Base-by-base conservation (phyloP, 1,140 invertebrate genomes). In the Bombus turneri region DNA sequence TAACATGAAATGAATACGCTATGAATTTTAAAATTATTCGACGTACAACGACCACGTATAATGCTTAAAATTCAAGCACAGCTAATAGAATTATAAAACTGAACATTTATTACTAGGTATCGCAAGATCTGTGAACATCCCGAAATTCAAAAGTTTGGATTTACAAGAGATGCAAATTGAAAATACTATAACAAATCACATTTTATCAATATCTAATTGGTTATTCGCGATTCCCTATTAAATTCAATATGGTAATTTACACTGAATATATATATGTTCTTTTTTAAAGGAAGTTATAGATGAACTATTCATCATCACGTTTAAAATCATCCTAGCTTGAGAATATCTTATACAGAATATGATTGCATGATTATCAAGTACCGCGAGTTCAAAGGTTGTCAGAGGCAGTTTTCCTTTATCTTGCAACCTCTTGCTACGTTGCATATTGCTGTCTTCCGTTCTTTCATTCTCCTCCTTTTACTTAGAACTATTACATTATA, bases 321-420 rank as follows among this genome's bases (percentile, higher is more conserved):
- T 43, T n/a, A 43, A 43, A 12, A 72, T 72, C 71, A n/a, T 43
- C 13, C 39, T 18, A 2, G 5, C 28, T 43, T n/a, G 39, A 71
- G 39, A 28, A 71, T 69, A 34, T 39, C 34, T 69, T 69, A 37
- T 25, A 28, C 47, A 53, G 47, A 53, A 53, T 31, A n/a, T 3
- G 28, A 43, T 31, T 72, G 71, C 39, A 18, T 31, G 68, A 71
- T 71, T 71, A 72, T 72, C 69, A 43, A 72, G 4, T n/a, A 72
- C 13, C 25, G 25, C 28, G 28, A 8, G 69, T 72, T 72, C 69
- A n/a, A 43, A 72, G 37, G 69, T 43, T 72, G 69, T 41, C 37
- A 6, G 28, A 72, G 13, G 39, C 37, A 72, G 39, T 41, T 72
- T 72, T n/a, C 28, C 39, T 72, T n/a, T 43, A 43, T 41, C 39